These are phyloP conservation scores for Pelecanoides urinatrix DNA, from an alignment of 2,113 vertebrate genomes.

Conservation along the genomic window DNA sequence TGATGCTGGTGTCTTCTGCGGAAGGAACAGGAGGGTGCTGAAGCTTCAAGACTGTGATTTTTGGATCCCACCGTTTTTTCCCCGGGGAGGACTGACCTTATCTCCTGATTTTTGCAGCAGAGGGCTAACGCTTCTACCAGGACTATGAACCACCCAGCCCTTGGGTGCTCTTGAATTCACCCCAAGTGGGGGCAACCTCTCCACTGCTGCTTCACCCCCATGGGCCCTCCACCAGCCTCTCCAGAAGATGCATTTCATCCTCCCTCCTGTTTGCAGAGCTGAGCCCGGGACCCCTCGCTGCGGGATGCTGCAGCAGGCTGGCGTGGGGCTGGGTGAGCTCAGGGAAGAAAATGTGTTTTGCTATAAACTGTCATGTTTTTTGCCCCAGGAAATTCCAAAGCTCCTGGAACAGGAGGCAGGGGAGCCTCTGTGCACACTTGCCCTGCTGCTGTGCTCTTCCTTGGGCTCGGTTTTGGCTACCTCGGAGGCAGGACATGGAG, in stretches of 20 bases:
- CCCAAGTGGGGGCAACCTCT: not conserved
- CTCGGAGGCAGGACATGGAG: not conserved
- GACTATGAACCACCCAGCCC: not conserved
- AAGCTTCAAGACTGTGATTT: not conserved
- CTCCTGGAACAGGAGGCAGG: not conserved
- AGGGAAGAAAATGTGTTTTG: not conserved
- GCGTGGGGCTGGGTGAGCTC: not conserved
- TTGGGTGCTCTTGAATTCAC: not conserved
- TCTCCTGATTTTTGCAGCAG: not conserved
- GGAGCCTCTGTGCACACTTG: not conserved
- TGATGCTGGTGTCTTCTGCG: constrained; percentile 44
- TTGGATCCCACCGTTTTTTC: fast-evolving
- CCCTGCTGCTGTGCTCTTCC: not conserved
- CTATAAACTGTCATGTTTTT: not conserved
- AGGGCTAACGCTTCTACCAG: not conserved
- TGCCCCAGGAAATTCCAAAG: not conserved
- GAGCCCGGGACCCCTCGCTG: not conserved
- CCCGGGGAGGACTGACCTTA: not conserved
- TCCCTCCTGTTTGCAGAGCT: not conserved
- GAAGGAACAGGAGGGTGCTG: not conserved
- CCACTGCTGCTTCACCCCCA: not conserved
- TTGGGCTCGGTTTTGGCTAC: not conserved
- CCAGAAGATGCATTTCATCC: not conserved
- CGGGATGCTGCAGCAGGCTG: not conserved
- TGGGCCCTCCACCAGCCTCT: not conserved